These are phyloP conservation scores for Osmerus mordax DNA, from an alignment of 2,113 vertebrate species.

Conservation along the genomic window DNA sequence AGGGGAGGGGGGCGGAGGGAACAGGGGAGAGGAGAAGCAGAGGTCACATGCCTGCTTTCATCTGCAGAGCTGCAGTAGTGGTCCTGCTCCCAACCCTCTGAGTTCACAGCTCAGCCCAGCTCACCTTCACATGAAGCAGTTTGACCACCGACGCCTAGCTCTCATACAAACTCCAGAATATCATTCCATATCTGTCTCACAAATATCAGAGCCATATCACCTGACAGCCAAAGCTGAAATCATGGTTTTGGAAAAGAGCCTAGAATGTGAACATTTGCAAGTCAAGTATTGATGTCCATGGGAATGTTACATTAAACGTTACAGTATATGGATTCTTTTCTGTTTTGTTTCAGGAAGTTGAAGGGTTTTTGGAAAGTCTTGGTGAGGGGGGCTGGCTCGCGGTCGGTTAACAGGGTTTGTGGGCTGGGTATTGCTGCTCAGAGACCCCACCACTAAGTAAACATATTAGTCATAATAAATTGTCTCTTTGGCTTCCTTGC, in stretches of 20 bases:
- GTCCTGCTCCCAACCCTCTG: background rate
- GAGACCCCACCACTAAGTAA: conserved; percentile 22
- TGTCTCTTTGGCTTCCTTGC: conserved; percentile 15
- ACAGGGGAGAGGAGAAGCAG: background rate
- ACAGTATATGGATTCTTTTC: background rate
- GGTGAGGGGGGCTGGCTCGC: background rate
- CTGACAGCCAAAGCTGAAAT: too few species aligned
- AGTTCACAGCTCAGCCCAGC: background rate
- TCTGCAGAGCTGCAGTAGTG: background rate
- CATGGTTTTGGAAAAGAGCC: too few species aligned
- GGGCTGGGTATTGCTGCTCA: background rate
- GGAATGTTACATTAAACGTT: background rate
- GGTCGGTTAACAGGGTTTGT: background rate
- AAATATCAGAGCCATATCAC: background rate
- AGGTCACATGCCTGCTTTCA: conserved; percentile 27
- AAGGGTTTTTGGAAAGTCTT: background rate
- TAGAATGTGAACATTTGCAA: too few species aligned
- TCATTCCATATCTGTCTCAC: background rate
- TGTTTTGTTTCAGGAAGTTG: background rate
- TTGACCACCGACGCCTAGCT: too few species aligned
- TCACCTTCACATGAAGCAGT: too few species aligned
- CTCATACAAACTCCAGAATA: too few species aligned
- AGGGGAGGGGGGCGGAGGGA: conserved; percentile 29
- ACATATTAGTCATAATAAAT: conserved; percentile 41
- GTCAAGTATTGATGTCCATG: too few species aligned